These are phyloP conservation scores for Pluvialis apricaria DNA, from an alignment of 2,113 vertebrate genomes.

Conservation along the genomic window DNA sequence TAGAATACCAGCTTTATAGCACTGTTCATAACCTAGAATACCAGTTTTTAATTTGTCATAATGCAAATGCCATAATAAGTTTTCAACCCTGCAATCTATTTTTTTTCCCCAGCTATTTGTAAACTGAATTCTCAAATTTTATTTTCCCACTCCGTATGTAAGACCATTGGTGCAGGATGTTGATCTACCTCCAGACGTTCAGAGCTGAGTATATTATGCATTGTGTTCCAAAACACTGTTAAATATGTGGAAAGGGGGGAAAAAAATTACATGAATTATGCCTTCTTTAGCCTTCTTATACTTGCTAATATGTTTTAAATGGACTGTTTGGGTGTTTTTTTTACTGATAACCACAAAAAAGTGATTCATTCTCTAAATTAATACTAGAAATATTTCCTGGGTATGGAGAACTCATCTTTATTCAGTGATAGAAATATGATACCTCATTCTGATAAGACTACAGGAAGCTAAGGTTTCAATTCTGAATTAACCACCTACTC, in stretches of 20 bases:
- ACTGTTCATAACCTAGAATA: not conserved
- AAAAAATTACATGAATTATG: not conserved
- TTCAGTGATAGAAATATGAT: not conserved
- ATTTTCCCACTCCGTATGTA: not conserved
- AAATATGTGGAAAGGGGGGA: not conserved
- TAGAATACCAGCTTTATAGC: not conserved
- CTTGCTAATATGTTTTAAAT: constrained; percentile 23
- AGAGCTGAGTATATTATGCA: not conserved
- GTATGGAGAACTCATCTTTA: not conserved
- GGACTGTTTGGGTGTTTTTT: not conserved
- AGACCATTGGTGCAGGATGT: not conserved
- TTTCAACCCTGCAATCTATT: not conserved
- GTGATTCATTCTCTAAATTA: not conserved
- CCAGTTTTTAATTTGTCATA: not conserved
- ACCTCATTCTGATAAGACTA: not conserved
- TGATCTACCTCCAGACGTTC: not conserved
- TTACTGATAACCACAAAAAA: not conserved
- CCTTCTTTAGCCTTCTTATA: not conserved
- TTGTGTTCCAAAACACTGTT: not conserved
- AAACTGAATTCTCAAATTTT: not conserved
- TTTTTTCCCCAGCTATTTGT: not conserved
- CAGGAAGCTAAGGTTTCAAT: not conserved
- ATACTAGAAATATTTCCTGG: not conserved
- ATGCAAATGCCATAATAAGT: constrained; percentile 32
- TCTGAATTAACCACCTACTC: not conserved